Conservation (phyloP, 2,888 invertebrate species). For the Nebria salina region DNA sequence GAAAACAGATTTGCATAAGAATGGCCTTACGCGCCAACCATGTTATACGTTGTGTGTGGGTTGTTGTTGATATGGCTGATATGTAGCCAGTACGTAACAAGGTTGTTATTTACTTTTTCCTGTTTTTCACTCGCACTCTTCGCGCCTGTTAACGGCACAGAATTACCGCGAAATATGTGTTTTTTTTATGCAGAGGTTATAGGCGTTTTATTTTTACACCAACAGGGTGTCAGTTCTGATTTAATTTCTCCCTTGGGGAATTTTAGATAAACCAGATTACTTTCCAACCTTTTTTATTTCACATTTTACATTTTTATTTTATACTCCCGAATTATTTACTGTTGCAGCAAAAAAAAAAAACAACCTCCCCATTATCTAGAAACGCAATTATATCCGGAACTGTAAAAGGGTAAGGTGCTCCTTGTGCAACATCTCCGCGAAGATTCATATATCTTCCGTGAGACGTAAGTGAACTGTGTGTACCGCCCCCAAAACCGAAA, state of each 20-base stretch:
- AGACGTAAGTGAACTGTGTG: too few relatives aligned
- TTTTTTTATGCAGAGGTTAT: constrained; percentile 50
- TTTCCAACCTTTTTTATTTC: neutral
- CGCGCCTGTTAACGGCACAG: neutral
- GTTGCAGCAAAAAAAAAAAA: too few relatives aligned
- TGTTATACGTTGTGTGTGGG: neutral
- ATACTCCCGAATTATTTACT: neutral
- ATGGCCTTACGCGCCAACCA: constrained; percentile 12
- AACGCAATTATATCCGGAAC: too few relatives aligned
- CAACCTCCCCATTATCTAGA: too few relatives aligned
- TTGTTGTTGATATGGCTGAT: neutral
- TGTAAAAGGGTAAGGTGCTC: too few relatives aligned
- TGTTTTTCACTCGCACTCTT: neutral
- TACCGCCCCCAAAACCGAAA: too few relatives aligned
- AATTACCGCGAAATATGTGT: neutral
- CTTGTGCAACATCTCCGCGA: too few relatives aligned
- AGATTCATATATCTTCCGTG: too few relatives aligned
- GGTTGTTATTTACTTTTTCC: neutral
- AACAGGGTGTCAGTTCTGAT: neutral
- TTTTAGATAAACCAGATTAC: neutral
- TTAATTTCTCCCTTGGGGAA: neutral
- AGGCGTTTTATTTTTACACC: constrained; percentile 61
- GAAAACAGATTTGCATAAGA: constrained; percentile 42
- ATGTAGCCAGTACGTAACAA: neutral
- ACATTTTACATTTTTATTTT: neutral